Percentiles rank a stretch among this genome's conserved stretches.
Conservation (phyloP, 1,140 invertebrate species). For the Drosophila aff. region DNA sequence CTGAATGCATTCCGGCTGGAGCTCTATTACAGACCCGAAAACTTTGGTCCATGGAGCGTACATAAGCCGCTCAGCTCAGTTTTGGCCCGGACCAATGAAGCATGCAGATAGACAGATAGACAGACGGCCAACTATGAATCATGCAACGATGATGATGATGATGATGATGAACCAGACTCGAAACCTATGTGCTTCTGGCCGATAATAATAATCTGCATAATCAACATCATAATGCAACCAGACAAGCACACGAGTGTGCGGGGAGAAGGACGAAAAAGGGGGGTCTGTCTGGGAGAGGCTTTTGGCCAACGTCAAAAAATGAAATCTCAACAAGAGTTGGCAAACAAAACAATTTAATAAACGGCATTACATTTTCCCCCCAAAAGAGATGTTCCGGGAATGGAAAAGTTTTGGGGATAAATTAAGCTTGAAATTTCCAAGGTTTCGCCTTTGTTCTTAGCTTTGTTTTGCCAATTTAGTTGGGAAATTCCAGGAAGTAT, state of each 20-base stretch:
- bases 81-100: constrained; percentile 65
- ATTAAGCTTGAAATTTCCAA: constrained; percentile 24
- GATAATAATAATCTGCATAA: constrained; percentile 76
- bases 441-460: not conserved
- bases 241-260: constrained; percentile 5
- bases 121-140: constrained; percentile 58
- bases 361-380: constrained; percentile 28
- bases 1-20: constrained; percentile 49
- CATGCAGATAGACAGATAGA: constrained; percentile 31
- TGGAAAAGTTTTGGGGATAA: constrained; percentile 3
- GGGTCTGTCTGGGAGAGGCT: constrained; percentile 54
- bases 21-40: constrained; percentile 57
- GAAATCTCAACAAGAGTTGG: constrained; percentile 55
- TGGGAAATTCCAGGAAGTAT: constrained; percentile 7
- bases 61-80: constrained; percentile 49
- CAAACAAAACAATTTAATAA: constrained; percentile 76
- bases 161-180: constrained; percentile 21
- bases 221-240: constrained; percentile 77
- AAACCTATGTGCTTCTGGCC: constrained; percentile 42
- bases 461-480: not conserved
- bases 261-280: too few relatives aligned
- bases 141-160: constrained; percentile 41
- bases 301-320: constrained; percentile 55
- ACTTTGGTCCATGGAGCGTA: constrained; percentile 61
- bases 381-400: constrained; percentile 10